These are phyloP conservation scores for Mormyrus hasselquistii DNA, from an alignment of 2,797 vertebrate genomes.

Conservation along the genomic window DNA sequence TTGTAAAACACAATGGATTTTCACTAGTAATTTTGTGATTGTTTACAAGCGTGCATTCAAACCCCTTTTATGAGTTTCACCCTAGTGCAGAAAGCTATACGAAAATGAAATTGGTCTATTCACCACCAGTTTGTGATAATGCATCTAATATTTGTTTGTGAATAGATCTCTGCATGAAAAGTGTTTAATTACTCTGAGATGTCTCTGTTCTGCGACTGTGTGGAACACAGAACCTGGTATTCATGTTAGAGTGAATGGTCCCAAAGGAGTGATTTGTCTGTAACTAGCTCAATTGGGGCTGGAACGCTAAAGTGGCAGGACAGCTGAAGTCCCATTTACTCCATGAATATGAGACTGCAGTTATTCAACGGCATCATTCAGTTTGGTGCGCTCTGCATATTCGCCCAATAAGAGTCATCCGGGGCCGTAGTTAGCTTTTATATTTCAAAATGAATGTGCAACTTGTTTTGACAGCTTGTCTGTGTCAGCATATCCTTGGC, in stretches of 20 bases:
- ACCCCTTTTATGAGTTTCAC: neutral
- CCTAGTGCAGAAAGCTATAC: neutral
- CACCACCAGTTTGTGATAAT: neutral
- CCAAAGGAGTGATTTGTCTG: constrained; percentile 17
- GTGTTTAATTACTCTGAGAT: neutral
- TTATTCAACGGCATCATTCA: constrained; percentile 17
- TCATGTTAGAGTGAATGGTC: constrained; percentile 2
- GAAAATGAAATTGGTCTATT: neutral
- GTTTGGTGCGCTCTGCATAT: constrained; percentile 19
- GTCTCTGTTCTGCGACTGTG: constrained; percentile 4
- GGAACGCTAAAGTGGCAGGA: neutral
- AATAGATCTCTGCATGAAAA: neutral
- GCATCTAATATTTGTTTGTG: neutral
- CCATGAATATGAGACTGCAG: constrained; percentile 1
- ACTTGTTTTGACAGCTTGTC: constrained; percentile 17
- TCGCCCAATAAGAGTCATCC: neutral
- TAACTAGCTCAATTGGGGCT: neutral
- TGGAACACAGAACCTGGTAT: constrained; percentile 3
- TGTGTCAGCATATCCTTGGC: neutral
- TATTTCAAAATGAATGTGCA: neutral
- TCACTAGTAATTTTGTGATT: neutral
- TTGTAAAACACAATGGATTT: neutral
- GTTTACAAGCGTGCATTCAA: neutral
- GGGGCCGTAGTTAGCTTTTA: neutral
- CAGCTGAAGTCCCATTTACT: constrained; percentile 8